Evolutionary conservation across 2,113 vertebrate species (phyloP).

Genomic region (Oceanodroma tethys): DNA sequence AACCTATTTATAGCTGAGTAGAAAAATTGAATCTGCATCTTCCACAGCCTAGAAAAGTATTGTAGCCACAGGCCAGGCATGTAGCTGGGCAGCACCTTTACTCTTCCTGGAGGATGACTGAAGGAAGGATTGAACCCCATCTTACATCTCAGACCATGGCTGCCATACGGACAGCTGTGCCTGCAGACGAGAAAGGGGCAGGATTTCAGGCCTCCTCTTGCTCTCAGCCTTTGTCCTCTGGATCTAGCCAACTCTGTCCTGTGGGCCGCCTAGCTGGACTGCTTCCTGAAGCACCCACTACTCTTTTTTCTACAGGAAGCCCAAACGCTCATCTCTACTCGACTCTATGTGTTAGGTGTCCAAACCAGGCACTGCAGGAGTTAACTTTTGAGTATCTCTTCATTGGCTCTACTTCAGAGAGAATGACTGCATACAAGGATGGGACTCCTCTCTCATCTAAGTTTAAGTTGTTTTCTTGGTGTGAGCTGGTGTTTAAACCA

Average conservation of each 20-base stretch:
- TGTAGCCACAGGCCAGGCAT: neutral
- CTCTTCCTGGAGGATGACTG: neutral
- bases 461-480: neutral
- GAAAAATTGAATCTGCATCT: neutral
- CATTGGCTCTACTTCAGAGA: neutral
- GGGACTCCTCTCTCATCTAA: neutral
- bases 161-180: neutral
- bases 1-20: neutral
- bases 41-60: neutral
- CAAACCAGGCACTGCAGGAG: neutral
- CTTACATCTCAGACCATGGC: neutral
- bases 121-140: neutral
- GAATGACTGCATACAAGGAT: neutral
- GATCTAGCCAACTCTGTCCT: neutral
- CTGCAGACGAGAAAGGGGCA: neutral
- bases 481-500: neutral
- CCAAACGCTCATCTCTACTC: neutral
- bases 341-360: neutral
- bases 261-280: too few species aligned
- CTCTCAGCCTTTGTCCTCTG: neutral
- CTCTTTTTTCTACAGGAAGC: neutral
- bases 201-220: neutral
- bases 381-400: neutral
- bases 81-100: neutral
- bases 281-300: neutral